These are phyloP conservation scores for Philypnodon macrostomus DNA, from an alignment of 2,797 vertebrate species.

Conservation along the genomic window DNA sequence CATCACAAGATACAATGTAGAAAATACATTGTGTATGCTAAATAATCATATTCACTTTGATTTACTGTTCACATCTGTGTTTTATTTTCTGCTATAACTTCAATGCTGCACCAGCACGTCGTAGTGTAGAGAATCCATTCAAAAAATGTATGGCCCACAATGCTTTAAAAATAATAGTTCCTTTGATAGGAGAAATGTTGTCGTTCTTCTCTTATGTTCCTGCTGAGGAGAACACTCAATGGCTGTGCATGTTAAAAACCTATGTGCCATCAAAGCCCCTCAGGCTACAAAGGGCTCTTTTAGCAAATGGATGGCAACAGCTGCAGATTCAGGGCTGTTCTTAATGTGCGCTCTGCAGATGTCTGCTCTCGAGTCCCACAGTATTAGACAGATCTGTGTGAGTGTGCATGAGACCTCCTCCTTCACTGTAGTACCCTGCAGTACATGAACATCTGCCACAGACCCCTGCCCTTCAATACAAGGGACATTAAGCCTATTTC, in stretches of 20 bases:
- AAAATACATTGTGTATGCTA: too few species aligned
- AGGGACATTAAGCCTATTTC: not conserved
- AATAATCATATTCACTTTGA: too few species aligned
- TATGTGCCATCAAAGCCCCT: constrained; percentile 71
- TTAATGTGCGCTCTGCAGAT: constrained; percentile 68
- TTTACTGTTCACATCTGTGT: too few species aligned
- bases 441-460: constrained; percentile 48
- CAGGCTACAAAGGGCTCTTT: constrained; percentile 70
- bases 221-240: constrained; percentile 26
- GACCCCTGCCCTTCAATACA: constrained; percentile 38
- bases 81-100: not conserved
- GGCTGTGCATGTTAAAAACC: constrained; percentile 69
- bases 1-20: too few species aligned
- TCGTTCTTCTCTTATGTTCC: constrained; percentile 21
- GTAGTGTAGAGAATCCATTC: not conserved
- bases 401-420: constrained; percentile 41
- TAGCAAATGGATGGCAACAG: constrained; percentile 71
- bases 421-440: constrained; percentile 50
- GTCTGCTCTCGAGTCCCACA: constrained; percentile 64
- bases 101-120: constrained; percentile 8
- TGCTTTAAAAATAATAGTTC: constrained; percentile 33
- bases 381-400: constrained; percentile 63
- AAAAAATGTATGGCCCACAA: constrained; percentile 19
- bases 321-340: constrained; percentile 66
- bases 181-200: constrained; percentile 46